Evolutionary conservation across 2,797 vertebrate genomes (phyloP).

Genomic region (Anisognathus igniventris): DNA sequence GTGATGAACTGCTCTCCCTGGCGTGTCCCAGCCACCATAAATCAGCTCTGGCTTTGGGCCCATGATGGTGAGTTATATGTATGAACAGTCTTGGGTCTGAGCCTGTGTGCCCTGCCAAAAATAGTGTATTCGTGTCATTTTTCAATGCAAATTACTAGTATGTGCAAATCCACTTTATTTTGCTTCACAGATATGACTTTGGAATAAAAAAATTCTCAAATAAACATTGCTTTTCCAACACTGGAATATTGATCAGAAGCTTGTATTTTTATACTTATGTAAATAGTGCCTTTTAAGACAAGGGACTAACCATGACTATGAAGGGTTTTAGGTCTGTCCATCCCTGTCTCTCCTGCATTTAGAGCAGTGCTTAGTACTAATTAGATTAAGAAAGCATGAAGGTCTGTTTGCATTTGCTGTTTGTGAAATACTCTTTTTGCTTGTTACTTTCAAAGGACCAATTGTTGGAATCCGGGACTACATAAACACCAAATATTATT

Average conservation of each 20-base stretch:
- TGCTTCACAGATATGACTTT: neutral
- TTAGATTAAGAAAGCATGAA: neutral
- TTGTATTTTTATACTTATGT: rapidly evolving
- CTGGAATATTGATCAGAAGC: neutral
- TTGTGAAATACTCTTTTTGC: neutral
- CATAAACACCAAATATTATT: neutral
- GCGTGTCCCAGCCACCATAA: neutral
- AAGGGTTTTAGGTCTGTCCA: neutral
- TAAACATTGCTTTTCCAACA: neutral
- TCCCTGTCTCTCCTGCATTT: neutral
- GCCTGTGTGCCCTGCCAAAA: constrained; percentile 2
- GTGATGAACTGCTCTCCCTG: constrained; percentile 29
- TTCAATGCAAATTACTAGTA: neutral
- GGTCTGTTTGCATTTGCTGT: neutral
- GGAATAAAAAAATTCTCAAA: neutral
- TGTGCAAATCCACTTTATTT: neutral
- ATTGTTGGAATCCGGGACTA: neutral
- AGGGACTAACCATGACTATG: neutral
- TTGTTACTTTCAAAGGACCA: neutral
- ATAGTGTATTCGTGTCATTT: neutral
- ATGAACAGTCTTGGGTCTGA: neutral
- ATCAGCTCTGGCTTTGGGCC: constrained; percentile 44
- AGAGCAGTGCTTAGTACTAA: neutral
- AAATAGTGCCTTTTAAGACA: neutral
- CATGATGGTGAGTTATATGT: neutral